These are phyloP conservation scores for Diplodus puntazzo DNA, from an alignment of 2,797 vertebrate species.

Conservation along the genomic window DNA sequence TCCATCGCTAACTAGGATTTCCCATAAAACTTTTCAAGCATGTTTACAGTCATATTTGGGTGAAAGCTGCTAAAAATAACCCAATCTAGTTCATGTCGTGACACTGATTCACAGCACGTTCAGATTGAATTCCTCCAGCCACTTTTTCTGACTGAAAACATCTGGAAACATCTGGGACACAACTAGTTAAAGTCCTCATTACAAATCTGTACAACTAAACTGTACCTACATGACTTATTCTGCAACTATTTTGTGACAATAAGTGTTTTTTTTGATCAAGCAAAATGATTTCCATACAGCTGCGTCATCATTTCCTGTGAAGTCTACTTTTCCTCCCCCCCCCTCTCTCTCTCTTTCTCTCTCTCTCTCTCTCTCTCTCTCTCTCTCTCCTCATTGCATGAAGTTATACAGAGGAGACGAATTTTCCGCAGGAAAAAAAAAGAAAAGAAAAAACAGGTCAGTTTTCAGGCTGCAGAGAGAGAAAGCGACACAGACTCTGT, in stretches of 20 bases:
- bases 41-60: background rate
- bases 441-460: constrained; percentile 23
- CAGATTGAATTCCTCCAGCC: background rate
- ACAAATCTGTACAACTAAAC: background rate
- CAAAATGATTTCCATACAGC: constrained; percentile 75
- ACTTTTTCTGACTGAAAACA: constrained; percentile 19
- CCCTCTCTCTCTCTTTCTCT: constrained; percentile 15
- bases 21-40: background rate
- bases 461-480: constrained; percentile 69
- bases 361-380: constrained; percentile 16
- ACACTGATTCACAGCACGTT: background rate
- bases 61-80: background rate
- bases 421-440: constrained; percentile 64
- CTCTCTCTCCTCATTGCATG: constrained; percentile 44
- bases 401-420: constrained; percentile 68
- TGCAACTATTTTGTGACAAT: constrained; percentile 24
- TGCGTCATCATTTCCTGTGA: constrained; percentile 90
- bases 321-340: constrained; percentile 71
- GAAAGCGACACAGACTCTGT: constrained; percentile 54
- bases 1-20: background rate
- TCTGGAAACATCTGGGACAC: constrained; percentile 10
- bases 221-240: background rate
- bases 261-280: constrained; percentile 29
- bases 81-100: background rate
- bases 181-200: background rate